phyloP scores from a whole-genome alignment of 2,888 invertebrate species.

The Pimpla rufipes region DNA sequence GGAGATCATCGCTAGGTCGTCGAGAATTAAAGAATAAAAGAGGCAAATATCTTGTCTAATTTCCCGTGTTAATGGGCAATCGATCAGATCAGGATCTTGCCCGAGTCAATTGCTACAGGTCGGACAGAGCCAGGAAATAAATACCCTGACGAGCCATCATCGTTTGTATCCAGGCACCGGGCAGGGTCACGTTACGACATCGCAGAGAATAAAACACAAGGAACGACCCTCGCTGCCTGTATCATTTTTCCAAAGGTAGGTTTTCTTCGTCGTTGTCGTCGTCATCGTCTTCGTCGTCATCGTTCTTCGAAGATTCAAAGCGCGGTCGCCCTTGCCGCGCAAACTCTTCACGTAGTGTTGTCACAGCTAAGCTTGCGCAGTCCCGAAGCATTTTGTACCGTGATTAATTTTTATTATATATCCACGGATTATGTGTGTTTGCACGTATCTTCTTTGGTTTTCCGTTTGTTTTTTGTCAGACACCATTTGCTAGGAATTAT shows the following conservation, averaged over 20 bases:
- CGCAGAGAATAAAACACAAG: slow-evolving; percentile 89
- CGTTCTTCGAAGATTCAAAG: slow-evolving; percentile 10
- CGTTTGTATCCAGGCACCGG: slow-evolving; percentile 85
- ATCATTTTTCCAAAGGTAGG: slow-evolving; percentile 85
- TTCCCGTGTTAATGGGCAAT: slow-evolving; percentile 59
- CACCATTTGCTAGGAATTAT: slow-evolving; percentile 19
- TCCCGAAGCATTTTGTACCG: neutral
- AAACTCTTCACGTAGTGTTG: slow-evolving; percentile 28
- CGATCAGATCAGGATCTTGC: slow-evolving; percentile 94
- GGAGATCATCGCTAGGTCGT: slow-evolving; percentile 28
- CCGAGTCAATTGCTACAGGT: slow-evolving; percentile 95
- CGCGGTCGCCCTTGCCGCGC: slow-evolving; percentile 1
- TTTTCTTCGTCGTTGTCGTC: slow-evolving; percentile 47
- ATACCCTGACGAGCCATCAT: slow-evolving; percentile 80
- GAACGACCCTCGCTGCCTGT: slow-evolving; percentile 87
- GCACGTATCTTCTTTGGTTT: slow-evolving; percentile 37
- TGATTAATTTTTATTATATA: neutral
- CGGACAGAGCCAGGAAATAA: slow-evolving; percentile 87
- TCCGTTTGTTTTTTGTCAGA: slow-evolving; percentile 21
- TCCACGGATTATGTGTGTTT: slow-evolving; percentile 9
- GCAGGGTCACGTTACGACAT: slow-evolving; percentile 83
- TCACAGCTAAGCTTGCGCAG: slow-evolving; percentile 30
- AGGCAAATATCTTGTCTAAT: slow-evolving; percentile 49
- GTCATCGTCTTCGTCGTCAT: slow-evolving; percentile 15
- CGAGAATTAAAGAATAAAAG: slow-evolving; percentile 18